These are phyloP conservation scores for Pyxicephalus adspersus DNA, from an alignment of 2,113 vertebrate genomes.

Conservation along the genomic window DNA sequence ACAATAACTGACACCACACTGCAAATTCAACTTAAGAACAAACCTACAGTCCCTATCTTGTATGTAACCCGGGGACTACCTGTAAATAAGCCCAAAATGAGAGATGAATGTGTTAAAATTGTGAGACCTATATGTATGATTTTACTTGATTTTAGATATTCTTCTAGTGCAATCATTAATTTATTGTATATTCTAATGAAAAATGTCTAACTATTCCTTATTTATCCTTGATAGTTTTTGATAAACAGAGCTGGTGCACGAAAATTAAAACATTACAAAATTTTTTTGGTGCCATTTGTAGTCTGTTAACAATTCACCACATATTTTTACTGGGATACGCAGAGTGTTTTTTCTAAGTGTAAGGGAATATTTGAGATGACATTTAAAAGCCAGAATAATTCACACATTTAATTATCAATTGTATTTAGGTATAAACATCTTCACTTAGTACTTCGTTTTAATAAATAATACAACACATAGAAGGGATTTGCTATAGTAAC, in stretches of 20 bases:
- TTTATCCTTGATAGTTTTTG: not conserved
- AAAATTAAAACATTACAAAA: conserved; percentile 18
- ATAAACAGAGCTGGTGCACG: not conserved
- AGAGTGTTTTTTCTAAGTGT: not conserved
- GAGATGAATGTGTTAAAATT: too few species aligned
- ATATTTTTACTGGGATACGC: not conserved
- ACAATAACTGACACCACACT: too few species aligned
- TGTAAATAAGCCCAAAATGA: too few species aligned
- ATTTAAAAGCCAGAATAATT: not conserved
- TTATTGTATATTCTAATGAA: too few species aligned
- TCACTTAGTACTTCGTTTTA: not conserved
- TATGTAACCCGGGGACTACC: too few species aligned
- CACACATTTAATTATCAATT: conserved; percentile 7
- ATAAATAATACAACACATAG: conserved; percentile 26
- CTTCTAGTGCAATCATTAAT: too few species aligned
- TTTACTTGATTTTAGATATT: too few species aligned
- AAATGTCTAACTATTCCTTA: not conserved
- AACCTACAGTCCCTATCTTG: too few species aligned
- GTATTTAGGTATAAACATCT: not conserved
- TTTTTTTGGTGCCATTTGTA: not conserved
- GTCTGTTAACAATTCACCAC: conserved; percentile 16
- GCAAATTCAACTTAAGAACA: too few species aligned
- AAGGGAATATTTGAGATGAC: not conserved
- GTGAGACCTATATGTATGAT: too few species aligned
- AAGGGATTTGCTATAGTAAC: conserved; percentile 20